Evolutionary conservation across 2,797 vertebrate genomes (phyloP).

Genomic region (Helarctos malayanus): DNA sequence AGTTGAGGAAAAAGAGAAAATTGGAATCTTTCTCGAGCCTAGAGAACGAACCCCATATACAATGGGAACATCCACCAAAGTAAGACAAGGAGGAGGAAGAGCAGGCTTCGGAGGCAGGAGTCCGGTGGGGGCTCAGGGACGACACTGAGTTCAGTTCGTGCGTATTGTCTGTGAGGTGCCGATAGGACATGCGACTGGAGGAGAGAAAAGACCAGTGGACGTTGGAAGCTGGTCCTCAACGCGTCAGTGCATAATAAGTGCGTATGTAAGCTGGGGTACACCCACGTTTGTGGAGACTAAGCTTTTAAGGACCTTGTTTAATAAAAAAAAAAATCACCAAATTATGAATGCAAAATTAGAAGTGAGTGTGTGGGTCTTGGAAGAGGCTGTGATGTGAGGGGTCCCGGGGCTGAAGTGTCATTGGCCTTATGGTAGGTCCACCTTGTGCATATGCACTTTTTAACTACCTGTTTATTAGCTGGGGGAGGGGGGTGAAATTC

Average conservation of each 20-base stretch:
- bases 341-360: background rate
- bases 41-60: background rate
- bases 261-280: no score
- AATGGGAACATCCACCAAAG: fast-evolving
- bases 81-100: background rate
- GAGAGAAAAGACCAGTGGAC: background rate
- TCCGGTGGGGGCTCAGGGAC: no score
- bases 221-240: background rate
- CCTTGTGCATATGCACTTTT: background rate
- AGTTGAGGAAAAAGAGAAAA: background rate
- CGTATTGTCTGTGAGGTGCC: background rate
- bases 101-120: background rate
- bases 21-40: background rate
- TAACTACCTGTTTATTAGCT: background rate
- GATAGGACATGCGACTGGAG: fast-evolving
- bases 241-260: background rate
- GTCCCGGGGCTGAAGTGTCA: background rate
- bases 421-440: background rate
- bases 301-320: background rate
- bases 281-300: background rate
- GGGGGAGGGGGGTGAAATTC: background rate
- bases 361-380: background rate
- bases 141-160: background rate
- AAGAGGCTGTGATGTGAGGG: background rate
- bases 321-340: background rate